phyloP scores from a whole-genome alignment of 2,888 invertebrate genomes.

The Hydraecia micacea region DNA sequence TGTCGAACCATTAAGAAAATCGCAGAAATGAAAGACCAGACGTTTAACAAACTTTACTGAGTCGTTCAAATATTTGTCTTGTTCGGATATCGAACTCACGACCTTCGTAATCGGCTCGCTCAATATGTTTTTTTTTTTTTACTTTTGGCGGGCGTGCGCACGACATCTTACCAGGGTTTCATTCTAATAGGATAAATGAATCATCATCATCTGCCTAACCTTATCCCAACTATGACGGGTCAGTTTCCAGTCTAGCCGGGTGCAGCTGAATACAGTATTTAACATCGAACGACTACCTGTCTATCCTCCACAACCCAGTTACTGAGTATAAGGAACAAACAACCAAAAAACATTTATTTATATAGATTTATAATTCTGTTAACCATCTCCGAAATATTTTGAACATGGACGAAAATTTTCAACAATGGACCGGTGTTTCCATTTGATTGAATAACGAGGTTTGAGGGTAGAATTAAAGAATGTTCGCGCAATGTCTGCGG shows the following conservation, averaged over 20 bases:
- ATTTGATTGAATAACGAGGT: slow-evolving; percentile 46
- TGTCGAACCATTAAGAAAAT: slow-evolving; percentile 12
- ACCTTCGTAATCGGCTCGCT: background rate
- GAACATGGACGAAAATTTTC: slow-evolving; percentile 19
- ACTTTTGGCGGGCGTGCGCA: too few relatives aligned
- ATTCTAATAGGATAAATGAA: background rate
- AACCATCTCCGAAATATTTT: background rate
- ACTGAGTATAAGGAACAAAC: too few relatives aligned
- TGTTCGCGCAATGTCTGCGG: slow-evolving; percentile 69
- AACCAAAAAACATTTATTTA: too few relatives aligned
- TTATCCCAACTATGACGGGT: background rate
- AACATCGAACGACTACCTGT: background rate
- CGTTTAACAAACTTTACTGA: slow-evolving; percentile 33
- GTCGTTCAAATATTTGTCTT: slow-evolving; percentile 35
- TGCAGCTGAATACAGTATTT: background rate
- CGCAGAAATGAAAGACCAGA: slow-evolving; percentile 14
- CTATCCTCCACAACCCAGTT: background rate
- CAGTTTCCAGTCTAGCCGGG: background rate
- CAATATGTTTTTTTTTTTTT: background rate
- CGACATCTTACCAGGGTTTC: background rate
- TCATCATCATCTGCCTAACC: background rate
- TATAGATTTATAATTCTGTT: background rate
- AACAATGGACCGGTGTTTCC: slow-evolving; percentile 29
- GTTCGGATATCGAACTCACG: slow-evolving; percentile 5
- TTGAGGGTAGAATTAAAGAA: slow-evolving; percentile 67